phyloP scores from a whole-genome alignment of 2,888 invertebrate species.

The Agrotis puta region DNA sequence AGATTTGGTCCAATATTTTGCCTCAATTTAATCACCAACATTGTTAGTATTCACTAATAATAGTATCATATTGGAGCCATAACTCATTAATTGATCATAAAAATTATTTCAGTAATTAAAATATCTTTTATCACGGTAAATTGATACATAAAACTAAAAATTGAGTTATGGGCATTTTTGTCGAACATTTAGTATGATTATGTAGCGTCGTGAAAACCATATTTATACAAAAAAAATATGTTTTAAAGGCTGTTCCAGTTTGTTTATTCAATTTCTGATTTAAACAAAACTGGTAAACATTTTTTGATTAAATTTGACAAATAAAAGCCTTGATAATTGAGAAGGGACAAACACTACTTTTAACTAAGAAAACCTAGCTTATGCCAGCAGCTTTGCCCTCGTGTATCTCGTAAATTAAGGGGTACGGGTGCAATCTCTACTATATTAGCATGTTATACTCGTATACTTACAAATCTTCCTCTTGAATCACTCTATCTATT shows the following conservation, averaged over 20 bases:
- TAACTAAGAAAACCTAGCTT: too few relatives aligned
- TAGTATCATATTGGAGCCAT: slow-evolving; percentile 37
- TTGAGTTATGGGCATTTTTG: slow-evolving; percentile 17
- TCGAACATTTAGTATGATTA: slow-evolving; percentile 16
- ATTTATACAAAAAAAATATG: too few relatives aligned
- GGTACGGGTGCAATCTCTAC: too few relatives aligned
- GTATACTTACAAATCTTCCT: too few relatives aligned
- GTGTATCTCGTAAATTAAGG: too few relatives aligned
- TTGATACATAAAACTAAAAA: slow-evolving; percentile 25
- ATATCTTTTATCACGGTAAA: slow-evolving; percentile 31
- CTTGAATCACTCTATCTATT: too few relatives aligned
- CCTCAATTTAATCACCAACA: not conserved
- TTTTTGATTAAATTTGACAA: not conserved
- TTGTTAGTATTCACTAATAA: slow-evolving; percentile 38
- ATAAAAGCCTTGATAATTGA: too few relatives aligned
- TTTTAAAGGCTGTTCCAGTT: not conserved
- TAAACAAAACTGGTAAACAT: not conserved
- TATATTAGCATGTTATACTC: too few relatives aligned
- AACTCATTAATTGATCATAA: slow-evolving; percentile 30
- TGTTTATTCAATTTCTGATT: not conserved
- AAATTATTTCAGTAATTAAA: slow-evolving; percentile 37
- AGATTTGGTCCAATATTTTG: too few relatives aligned
- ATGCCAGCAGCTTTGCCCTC: too few relatives aligned
- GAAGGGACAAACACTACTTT: too few relatives aligned
- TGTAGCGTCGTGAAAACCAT: too few relatives aligned